Percentiles rank a stretch among this genome's conserved stretches.
Conservation (phyloP, 1,140 invertebrate species). For the Drosophila subpulchrella region DNA sequence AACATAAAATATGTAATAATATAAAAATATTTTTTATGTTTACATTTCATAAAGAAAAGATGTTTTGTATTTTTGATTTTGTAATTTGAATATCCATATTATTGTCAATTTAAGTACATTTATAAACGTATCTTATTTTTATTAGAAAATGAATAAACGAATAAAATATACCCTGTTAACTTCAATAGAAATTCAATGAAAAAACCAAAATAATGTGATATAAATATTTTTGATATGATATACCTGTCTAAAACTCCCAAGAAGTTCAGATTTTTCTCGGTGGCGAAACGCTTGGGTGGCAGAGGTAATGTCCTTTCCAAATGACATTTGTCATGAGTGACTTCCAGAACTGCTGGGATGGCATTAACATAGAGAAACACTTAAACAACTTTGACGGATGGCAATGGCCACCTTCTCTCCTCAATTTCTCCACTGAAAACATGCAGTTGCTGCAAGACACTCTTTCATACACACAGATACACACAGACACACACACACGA, state of each 20-base stretch:
- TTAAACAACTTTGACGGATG: slow-evolving; percentile 78
- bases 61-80: too few relatives aligned
- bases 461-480: slow-evolving; percentile 3
- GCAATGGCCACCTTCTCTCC: slow-evolving; percentile 5
- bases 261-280: background rate
- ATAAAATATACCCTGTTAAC: too few relatives aligned
- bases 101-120: too few relatives aligned
- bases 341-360: slow-evolving; percentile 19
- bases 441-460: slow-evolving; percentile 49
- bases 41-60: too few relatives aligned
- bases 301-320: background rate
- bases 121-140: too few relatives aligned
- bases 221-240: too few relatives aligned
- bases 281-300: background rate
- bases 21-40: too few relatives aligned
- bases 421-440: background rate
- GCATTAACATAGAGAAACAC: slow-evolving; percentile 76
- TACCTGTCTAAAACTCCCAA: background rate
- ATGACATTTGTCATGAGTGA: slow-evolving; percentile 6
- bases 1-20: too few relatives aligned
- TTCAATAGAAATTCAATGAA: too few relatives aligned
- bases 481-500: background rate
- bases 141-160: too few relatives aligned
- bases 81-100: too few relatives aligned
- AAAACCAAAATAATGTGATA: too few relatives aligned